Evolutionary conservation across 2,888 invertebrate genomes (phyloP), one percentile per base, ranked within the genome.

Genomic region (Boloria euphrosyne): DNA sequence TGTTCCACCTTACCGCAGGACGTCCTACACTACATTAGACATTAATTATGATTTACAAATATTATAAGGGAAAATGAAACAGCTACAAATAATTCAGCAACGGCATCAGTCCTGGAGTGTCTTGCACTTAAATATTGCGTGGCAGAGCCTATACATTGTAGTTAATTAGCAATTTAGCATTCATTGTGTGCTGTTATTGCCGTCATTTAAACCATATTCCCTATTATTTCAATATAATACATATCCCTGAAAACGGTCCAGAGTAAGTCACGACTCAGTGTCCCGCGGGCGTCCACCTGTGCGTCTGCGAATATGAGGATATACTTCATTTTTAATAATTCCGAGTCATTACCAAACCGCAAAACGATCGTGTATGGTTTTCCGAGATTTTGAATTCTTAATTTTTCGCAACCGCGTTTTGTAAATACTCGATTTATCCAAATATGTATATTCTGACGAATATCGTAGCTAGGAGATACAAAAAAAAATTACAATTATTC

Each of bases 261-360:
- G 79, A 82, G 87, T 92, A 90, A 92, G 90, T 91, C 91, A 91
- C 91, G 91, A 91, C 84, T 76, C 69, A 46, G 57, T 66, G 74
- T 83, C 86, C 88, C 78, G 81, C 75, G 80, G 89, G 86, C 86
- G 77, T 76, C 85, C 91, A 92, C 90, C 91, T 92, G 91, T 85
- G 88, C 83, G 77, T 76, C 82, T 74, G 76, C 68, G 74, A 80
- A 85, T 81, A 83, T 81, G 77, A 78, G 74, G 77, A 80, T 83
- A 84, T 82, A 82, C 80, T 82, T 80, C 75, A 73, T 75, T 79
- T 80, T 79, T 79, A 78, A 82, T 85, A 87, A 87, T 86, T 86
- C 80, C 73, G 75, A 78, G 76, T 77, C 79, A 87, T 90, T 82
- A 83, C 79, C 73, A 72, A 69, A 76, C 74, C 73, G 71, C 73